Evolutionary conservation across 2,888 invertebrate genomes (phyloP).

Genomic region (Tetramorium bicarinatum): DNA sequence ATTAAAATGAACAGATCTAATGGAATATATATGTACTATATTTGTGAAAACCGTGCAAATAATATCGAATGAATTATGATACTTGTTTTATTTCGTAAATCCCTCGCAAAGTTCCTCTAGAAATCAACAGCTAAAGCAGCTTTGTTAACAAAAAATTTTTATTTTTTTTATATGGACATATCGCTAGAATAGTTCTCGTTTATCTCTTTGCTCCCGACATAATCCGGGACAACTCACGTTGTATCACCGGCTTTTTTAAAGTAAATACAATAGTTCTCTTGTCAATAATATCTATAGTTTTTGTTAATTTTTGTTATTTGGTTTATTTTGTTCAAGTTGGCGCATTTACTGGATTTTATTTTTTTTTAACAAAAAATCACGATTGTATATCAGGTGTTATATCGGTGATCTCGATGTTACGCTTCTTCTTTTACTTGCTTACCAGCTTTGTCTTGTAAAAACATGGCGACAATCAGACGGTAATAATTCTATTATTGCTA

Average conservation of each 20-base stretch:
- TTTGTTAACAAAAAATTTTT: not conserved
- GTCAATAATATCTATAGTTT: conserved; percentile 13
- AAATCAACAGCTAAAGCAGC: not conserved
- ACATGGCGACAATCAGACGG: conserved; percentile 38
- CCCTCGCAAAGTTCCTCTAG: not conserved
- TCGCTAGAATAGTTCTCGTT: not conserved
- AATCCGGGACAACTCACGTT: not conserved
- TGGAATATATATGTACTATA: conserved; percentile 11
- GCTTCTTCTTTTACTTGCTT: conserved; percentile 24
- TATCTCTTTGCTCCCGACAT: not conserved
- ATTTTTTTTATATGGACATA: not conserved
- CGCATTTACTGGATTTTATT: not conserved
- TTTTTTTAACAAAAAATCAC: conserved; percentile 17
- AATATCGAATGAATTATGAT: conserved; percentile 33
- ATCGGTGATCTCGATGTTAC: conserved; percentile 15
- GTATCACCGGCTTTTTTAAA: not conserved
- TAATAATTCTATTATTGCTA: conserved; percentile 41
- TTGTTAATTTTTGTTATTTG: not conserved
- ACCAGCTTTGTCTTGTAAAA: conserved; percentile 17
- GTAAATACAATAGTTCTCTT: not conserved
- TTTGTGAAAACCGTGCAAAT: conserved; percentile 20
- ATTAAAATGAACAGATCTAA: not conserved
- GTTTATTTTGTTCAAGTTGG: not conserved
- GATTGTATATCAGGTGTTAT: conserved; percentile 12
- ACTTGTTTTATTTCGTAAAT: conserved; percentile 25